Evolutionary conservation across 2,797 vertebrate genomes (phyloP).

Genomic region (Sebastes itinus): DNA sequence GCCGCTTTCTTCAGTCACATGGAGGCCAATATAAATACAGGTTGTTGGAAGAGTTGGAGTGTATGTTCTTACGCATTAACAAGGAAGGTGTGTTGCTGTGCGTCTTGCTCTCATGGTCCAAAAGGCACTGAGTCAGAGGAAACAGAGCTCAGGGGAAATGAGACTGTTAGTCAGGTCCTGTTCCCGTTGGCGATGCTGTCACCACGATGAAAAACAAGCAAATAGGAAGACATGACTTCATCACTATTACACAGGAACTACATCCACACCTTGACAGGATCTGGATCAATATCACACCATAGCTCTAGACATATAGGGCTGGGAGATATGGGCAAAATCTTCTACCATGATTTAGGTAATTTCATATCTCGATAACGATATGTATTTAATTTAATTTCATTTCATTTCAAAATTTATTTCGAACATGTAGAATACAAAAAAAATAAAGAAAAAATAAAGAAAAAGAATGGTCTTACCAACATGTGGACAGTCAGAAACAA

Average conservation of each 20-base stretch:
- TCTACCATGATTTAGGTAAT: too few species aligned
- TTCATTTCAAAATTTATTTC: too few species aligned
- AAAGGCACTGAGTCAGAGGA: slow-evolving; percentile 76
- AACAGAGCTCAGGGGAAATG: slow-evolving; percentile 72
- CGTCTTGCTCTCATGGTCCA: neutral
- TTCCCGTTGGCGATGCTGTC: slow-evolving; percentile 74
- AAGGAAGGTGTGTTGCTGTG: slow-evolving; percentile 13
- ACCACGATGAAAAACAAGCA: slow-evolving; percentile 33
- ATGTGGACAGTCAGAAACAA: too few species aligned
- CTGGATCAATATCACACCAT: neutral
- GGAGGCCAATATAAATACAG: neutral
- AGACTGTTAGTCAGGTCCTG: slow-evolving; percentile 70
- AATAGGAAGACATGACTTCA: slow-evolving; percentile 49
- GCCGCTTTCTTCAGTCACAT: slow-evolving; percentile 6
- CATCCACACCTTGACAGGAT: slow-evolving; percentile 19
- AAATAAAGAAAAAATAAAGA: too few species aligned
- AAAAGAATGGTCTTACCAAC: too few species aligned
- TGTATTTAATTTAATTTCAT: too few species aligned
- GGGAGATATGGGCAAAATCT: too few species aligned
- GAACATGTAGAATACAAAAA: too few species aligned
- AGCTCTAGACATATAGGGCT: neutral
- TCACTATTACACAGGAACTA: neutral
- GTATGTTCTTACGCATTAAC: neutral
- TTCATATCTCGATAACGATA: too few species aligned
- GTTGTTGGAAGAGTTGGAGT: neutral